These are phyloP conservation scores for Bradypus variegatus DNA, from an alignment of 2,797 vertebrate genomes.

Conservation along the genomic window DNA sequence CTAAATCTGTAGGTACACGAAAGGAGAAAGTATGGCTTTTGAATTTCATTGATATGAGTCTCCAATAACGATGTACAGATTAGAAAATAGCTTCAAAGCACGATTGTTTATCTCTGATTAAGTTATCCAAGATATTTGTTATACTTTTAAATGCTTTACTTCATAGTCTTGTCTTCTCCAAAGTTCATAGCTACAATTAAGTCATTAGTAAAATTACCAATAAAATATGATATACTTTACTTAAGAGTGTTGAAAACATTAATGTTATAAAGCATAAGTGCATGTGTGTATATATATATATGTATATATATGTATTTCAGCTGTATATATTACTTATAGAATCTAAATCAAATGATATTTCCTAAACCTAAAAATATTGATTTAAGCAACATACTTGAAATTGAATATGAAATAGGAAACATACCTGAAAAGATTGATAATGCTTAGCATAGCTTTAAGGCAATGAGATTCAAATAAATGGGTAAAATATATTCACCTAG, in stretches of 20 bases:
- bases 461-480: background rate
- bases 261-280: background rate
- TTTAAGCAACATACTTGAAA: background rate
- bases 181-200: background rate
- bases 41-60: background rate
- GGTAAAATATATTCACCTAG: background rate
- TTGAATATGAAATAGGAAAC: background rate
- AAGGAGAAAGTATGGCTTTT: background rate
- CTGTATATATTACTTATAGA: background rate
- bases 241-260: background rate
- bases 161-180: background rate
- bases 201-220: background rate
- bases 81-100: background rate
- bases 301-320: too few relatives aligned
- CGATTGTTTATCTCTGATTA: background rate
- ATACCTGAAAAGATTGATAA: background rate
- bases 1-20: background rate
- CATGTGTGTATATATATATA: background rate
- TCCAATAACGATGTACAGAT: background rate
- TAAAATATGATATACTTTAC: background rate
- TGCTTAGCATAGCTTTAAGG: background rate
- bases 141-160: background rate
- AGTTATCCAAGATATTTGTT: background rate
- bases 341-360: background rate
- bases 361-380: background rate